Evolutionary conservation across 1,140 invertebrate genomes (phyloP).

Genomic region (Cyphomyrmex costatus): DNA sequence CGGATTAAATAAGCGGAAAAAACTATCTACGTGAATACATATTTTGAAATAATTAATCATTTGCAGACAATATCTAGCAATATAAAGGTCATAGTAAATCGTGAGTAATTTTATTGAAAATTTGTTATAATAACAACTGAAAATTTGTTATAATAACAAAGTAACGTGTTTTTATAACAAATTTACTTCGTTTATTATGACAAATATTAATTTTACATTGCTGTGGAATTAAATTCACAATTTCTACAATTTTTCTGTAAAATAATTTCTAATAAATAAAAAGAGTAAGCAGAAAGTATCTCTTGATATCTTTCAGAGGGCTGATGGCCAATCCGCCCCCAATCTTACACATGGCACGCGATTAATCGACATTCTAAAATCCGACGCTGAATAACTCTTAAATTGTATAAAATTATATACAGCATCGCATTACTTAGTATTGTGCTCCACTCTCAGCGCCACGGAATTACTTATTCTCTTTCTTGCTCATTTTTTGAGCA

Average conservation of each 20-base stretch:
- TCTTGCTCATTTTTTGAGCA: constrained; percentile 20
- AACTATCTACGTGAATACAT: neutral
- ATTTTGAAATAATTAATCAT: constrained; percentile 1
- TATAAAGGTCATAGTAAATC: neutral
- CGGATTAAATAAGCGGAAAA: neutral
- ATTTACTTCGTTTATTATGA: neutral
- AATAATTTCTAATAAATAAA: neutral
- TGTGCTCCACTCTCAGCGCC: constrained; percentile 60
- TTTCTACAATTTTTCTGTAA: neutral
- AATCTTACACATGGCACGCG: constrained; percentile 79
- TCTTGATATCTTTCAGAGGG: neutral
- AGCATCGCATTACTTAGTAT: constrained; percentile 67
- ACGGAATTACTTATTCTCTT: constrained; percentile 7
- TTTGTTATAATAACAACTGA: neutral
- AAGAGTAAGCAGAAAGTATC: neutral
- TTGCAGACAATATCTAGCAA: neutral
- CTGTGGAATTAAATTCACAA: neutral
- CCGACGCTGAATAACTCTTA: constrained; percentile 70
- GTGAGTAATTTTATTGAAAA: neutral
- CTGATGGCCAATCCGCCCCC: constrained; percentile 27
- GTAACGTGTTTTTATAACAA: neutral
- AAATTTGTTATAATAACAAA: constrained; percentile 6
- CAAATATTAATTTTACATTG: neutral
- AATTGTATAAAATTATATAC: constrained; percentile 81
- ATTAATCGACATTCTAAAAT: constrained; percentile 62